Conservation (phyloP, 2,888 invertebrate genomes). For the Cephus pulcher region DNA sequence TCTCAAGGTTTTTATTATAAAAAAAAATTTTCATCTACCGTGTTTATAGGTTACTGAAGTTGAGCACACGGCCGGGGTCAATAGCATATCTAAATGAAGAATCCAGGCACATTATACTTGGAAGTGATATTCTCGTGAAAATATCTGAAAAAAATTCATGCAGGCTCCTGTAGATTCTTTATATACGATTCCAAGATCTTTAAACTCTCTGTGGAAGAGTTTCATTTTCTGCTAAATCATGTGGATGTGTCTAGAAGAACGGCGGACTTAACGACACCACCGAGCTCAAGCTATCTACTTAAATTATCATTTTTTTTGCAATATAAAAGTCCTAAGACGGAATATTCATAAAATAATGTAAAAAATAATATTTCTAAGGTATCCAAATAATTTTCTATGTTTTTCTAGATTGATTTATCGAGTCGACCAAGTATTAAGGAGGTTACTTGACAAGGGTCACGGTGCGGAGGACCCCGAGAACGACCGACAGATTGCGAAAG, state of each 20-base stretch:
- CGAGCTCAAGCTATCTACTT: background rate
- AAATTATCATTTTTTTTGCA: background rate
- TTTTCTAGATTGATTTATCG: background rate
- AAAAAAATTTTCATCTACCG: background rate
- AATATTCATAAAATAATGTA: background rate
- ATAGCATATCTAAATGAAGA: background rate
- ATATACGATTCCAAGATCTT: background rate
- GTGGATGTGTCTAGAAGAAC: conserved; percentile 45
- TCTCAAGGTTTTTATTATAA: background rate
- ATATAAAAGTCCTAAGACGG: background rate
- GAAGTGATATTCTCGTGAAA: background rate
- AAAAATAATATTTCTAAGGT: background rate
- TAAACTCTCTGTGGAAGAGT: background rate
- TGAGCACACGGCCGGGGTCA: background rate
- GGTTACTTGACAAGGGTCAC: conserved; percentile 47
- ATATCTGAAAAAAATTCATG: background rate
- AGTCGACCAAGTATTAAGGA: conserved; percentile 27
- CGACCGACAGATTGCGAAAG: conserved; percentile 64
- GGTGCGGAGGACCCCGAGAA: conserved; percentile 61
- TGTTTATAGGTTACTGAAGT: background rate
- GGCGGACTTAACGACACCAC: conserved; percentile 38
- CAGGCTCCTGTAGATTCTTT: background rate
- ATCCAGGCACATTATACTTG: background rate
- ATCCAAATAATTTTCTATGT: background rate
- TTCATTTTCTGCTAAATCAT: conserved; percentile 23